These are phyloP conservation scores for Siniperca undulata DNA, from an alignment of 2,797 vertebrate species.

Conservation along the genomic window DNA sequence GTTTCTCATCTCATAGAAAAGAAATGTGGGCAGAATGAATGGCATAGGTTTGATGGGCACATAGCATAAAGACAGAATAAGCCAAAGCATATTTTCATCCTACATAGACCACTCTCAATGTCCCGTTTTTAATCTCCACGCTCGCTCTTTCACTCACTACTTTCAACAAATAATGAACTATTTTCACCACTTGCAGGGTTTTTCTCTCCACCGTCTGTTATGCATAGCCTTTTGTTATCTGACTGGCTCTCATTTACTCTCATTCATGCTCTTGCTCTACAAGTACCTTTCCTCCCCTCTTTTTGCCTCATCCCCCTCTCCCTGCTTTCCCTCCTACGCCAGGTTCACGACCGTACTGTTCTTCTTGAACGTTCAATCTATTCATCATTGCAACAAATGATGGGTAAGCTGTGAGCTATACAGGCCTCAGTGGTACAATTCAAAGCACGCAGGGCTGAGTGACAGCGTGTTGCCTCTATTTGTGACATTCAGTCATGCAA, in stretches of 20 bases:
- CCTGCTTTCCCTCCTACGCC: constrained; percentile 41
- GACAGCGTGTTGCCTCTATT: constrained; percentile 48
- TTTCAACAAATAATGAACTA: constrained; percentile 49
- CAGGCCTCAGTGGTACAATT: constrained; percentile 39
- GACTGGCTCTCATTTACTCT: constrained; percentile 52
- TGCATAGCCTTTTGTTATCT: constrained; percentile 58
- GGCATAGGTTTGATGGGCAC: constrained; percentile 61
- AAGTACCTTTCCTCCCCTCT: constrained; percentile 15
- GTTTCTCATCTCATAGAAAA: constrained; percentile 25
- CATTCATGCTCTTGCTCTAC: constrained; percentile 33
- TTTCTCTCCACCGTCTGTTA: constrained; percentile 44
- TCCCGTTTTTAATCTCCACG: constrained; percentile 36
- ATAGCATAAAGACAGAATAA: constrained; percentile 50
- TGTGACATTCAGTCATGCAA: constrained; percentile 58
- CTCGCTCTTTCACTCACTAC: not conserved
- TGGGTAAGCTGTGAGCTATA: constrained; percentile 19
- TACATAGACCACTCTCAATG: constrained; percentile 29
- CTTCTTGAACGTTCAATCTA: constrained; percentile 42
- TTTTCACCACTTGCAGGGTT: constrained; percentile 1
- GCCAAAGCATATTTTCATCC: constrained; percentile 42
- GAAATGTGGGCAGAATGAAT: constrained; percentile 46
- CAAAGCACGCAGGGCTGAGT: constrained; percentile 43
- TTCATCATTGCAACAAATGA: constrained; percentile 54
- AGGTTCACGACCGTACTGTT: constrained; percentile 39
- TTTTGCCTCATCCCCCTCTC: constrained; percentile 1